Percentiles rank a stretch among this genome's conserved stretches.
These are phyloP conservation scores for Calephelis virginiensis DNA, from an alignment of 1,140 invertebrate genomes.

Conservation along the genomic window DNA sequence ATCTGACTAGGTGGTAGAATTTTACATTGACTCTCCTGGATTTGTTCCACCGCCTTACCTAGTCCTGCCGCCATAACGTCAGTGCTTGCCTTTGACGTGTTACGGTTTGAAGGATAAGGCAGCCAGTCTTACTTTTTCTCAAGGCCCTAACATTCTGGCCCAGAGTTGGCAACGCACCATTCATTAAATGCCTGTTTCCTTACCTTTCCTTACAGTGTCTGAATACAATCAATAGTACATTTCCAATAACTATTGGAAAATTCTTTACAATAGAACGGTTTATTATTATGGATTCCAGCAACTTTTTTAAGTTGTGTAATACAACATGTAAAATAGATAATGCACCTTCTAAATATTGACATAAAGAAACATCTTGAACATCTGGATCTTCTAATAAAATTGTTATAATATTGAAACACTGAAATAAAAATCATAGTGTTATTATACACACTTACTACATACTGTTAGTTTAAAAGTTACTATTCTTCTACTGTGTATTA, in stretches of 20 bases:
- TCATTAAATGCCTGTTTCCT: neutral
- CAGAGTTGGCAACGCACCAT: too few relatives aligned
- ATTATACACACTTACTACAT: too few relatives aligned
- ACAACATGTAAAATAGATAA: slow-evolving; percentile 46
- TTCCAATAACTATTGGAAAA: slow-evolving; percentile 47
- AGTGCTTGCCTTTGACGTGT: too few relatives aligned
- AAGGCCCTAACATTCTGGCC: too few relatives aligned
- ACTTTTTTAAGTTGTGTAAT: slow-evolving; percentile 43
- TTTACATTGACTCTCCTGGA: too few relatives aligned
- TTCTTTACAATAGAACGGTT: slow-evolving; percentile 43
- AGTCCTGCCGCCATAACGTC: too few relatives aligned
- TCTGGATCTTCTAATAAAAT: slow-evolving; percentile 34
- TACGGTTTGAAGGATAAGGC: too few relatives aligned
- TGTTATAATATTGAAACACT: slow-evolving; percentile 46
- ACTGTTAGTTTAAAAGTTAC: too few relatives aligned
- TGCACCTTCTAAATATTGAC: slow-evolving; percentile 45
- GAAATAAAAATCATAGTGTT: slow-evolving; percentile 27
- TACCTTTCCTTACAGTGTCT: slow-evolving; percentile 64
- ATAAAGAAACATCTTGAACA: slow-evolving; percentile 29
- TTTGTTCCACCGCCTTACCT: too few relatives aligned
- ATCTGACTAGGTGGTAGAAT: too few relatives aligned
- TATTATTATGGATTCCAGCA: slow-evolving; percentile 42
- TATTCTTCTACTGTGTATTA: too few relatives aligned
- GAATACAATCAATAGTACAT: slow-evolving; percentile 56
- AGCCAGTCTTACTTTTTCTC: too few relatives aligned